phyloP scores from a whole-genome alignment of 2,113 vertebrate species.

The Pungitius pungitius region DNA sequence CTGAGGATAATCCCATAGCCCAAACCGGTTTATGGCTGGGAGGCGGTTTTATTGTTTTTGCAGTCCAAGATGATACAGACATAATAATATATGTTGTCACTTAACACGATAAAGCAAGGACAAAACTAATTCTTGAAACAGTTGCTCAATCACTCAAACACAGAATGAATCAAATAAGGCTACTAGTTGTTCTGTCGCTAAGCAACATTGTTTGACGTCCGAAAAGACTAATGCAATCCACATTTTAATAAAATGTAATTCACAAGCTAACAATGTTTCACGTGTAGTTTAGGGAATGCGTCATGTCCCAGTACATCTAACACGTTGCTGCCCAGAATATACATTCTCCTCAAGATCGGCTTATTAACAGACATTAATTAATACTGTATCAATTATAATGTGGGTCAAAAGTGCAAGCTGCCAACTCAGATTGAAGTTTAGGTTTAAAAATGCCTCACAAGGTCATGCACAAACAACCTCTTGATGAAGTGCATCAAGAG shows the following conservation, averaged over 20 bases:
- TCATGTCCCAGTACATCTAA: not conserved
- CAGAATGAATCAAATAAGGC: not conserved
- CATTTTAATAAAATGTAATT: slow-evolving; percentile 1
- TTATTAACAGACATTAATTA: slow-evolving; percentile 33
- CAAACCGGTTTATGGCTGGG: slow-evolving; percentile 54
- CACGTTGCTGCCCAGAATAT: slow-evolving; percentile 1
- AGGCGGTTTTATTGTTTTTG: slow-evolving; percentile 27
- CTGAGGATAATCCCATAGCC: slow-evolving; percentile 56
- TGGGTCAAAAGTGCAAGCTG: slow-evolving; percentile 39
- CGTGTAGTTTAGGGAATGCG: not conserved
- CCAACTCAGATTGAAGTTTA: slow-evolving; percentile 10
- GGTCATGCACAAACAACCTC: slow-evolving; percentile 69
- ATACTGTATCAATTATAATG: slow-evolving; percentile 47
- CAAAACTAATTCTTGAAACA: slow-evolving; percentile 8
- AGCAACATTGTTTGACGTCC: not conserved
- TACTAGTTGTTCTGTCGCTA: not conserved
- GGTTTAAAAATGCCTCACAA: slow-evolving; percentile 59
- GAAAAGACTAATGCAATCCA: slow-evolving; percentile 1
- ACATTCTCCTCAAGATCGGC: slow-evolving; percentile 12
- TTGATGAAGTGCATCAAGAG: slow-evolving; percentile 43
- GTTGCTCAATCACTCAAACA: not conserved
- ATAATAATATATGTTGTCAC: not conserved
- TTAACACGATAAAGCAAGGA: not conserved
- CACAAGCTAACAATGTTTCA: slow-evolving; percentile 3
- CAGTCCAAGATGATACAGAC: slow-evolving; percentile 22